Base-by-base conservation (phyloP, 2,113 vertebrate genomes). In the Ceyx cyanopectus region DNA sequence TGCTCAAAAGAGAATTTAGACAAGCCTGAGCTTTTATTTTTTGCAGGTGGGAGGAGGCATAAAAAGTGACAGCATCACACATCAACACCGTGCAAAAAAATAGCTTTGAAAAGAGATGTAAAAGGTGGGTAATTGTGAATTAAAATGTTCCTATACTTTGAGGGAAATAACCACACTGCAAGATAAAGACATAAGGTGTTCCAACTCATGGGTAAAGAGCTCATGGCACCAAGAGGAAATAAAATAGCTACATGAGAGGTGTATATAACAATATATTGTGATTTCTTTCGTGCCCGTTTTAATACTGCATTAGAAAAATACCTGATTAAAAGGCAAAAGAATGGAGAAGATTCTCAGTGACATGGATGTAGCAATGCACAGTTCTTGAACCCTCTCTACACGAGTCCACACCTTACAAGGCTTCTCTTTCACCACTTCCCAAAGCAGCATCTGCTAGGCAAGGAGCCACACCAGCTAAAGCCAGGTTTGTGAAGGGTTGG, bases 131-230 rank as follows among this genome's bases (percentile, higher is more conserved):
- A 63, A 92, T 84, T 78, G 72, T 8, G 24, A 93, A 60, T 61
- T 89, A 89, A 75, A 4, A 1, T 58, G 68, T 91, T 94, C 84
- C 69, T 88, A 75, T 37, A 57, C 53, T 90, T 79, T 69, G 53
- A 81, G 45, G 83, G 69, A 93, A 93, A 95, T 90, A 94, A 90
- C 86, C 62, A 92, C 16, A 40, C 20, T 54, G 13, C 27, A 76
- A 82, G 75, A 68, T 68, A 83, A 93, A 93, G 45, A 89, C 23
- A 6, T 43, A 76, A 76, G 58, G 14, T 34, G 45, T 76, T 58
- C 45, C 66, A 62, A 68, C 77, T 80, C 93, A 37, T 50, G 50
- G 16, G 74, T 7, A 77, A 92, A 86, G 65, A 75, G 34, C 16
- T 60, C 86, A 86, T 63, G 27, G 62, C 51, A 90, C 19, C 58